Evolutionary conservation across 2,113 vertebrate genomes (phyloP).

Genomic region (Acanthisitta chloris): DNA sequence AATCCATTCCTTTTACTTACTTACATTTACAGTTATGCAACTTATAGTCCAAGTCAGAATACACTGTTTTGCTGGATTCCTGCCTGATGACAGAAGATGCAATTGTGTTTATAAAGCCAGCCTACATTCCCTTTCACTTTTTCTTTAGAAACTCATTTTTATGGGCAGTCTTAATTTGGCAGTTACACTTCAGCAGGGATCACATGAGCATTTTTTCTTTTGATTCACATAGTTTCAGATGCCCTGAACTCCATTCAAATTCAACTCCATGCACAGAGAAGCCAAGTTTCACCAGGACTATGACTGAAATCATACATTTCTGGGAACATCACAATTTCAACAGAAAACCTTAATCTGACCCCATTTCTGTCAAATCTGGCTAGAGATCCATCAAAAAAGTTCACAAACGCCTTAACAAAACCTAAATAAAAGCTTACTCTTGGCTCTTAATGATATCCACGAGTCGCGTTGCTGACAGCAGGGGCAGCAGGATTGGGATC

Average conservation of each 20-base stretch:
- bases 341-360: constrained; percentile 37
- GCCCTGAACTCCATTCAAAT: constrained; percentile 26
- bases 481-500: constrained; percentile 32
- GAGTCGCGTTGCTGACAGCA: background rate
- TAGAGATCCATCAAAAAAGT: constrained; percentile 21
- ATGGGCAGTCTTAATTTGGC: constrained; percentile 15
- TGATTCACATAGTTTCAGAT: constrained; percentile 26
- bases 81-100: background rate
- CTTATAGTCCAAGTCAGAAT: background rate
- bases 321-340: constrained; percentile 25
- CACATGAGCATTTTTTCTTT: constrained; percentile 30
- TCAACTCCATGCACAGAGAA: background rate
- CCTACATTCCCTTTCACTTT: background rate
- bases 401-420: constrained; percentile 23
- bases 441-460: background rate
- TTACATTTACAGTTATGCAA: background rate
- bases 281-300: constrained; percentile 32
- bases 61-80: background rate
- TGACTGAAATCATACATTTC: constrained; percentile 17
- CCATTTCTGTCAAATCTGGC: constrained; percentile 13
- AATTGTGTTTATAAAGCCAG: background rate
- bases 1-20: background rate
- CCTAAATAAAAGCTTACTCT: background rate
- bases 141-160: constrained; percentile 16
- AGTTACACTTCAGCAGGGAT: constrained; percentile 22